Percentiles rank a stretch among this genome's conserved stretches.
Conservation (phyloP, 2,113 vertebrate genomes). For the Chiloscyllium plagiosum region DNA sequence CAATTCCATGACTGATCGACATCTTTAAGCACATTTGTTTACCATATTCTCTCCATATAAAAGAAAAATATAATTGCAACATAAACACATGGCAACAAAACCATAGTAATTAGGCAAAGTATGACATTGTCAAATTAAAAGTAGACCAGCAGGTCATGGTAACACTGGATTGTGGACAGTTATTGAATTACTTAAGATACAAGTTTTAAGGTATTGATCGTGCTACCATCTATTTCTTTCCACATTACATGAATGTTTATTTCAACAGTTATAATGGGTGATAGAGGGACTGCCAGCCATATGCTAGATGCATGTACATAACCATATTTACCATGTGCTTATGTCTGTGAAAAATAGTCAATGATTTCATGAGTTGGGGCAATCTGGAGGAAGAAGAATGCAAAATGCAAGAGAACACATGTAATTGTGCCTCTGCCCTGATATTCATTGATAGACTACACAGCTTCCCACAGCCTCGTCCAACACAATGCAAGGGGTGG, state of each 20-base stretch:
- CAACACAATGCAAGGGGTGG: not conserved
- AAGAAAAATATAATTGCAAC: not conserved
- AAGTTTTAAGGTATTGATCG: not conserved
- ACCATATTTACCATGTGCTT: not conserved
- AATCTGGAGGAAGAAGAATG: not conserved
- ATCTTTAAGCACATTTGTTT: not conserved
- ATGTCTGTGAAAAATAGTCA: not conserved
- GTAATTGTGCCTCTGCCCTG: too few relatives aligned
- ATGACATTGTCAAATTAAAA: conserved; percentile 18
- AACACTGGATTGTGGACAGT: not conserved
- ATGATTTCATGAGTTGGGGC: not conserved
- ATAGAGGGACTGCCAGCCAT: not conserved
- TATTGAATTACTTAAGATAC: not conserved
- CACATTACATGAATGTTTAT: not conserved
- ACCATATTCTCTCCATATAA: not conserved
- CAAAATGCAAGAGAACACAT: not conserved
- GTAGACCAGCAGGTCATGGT: not conserved
- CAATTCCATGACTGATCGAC: not conserved
- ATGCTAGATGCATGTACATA: not conserved
- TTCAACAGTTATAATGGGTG: not conserved
- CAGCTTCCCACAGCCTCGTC: not conserved
- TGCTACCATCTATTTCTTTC: not conserved
- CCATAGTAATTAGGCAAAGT: not conserved
- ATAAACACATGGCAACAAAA: not conserved
- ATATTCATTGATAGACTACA: not conserved